Evolutionary conservation across 2,113 vertebrate genomes (phyloP).

Genomic region (Apaloderma vittatum): DNA sequence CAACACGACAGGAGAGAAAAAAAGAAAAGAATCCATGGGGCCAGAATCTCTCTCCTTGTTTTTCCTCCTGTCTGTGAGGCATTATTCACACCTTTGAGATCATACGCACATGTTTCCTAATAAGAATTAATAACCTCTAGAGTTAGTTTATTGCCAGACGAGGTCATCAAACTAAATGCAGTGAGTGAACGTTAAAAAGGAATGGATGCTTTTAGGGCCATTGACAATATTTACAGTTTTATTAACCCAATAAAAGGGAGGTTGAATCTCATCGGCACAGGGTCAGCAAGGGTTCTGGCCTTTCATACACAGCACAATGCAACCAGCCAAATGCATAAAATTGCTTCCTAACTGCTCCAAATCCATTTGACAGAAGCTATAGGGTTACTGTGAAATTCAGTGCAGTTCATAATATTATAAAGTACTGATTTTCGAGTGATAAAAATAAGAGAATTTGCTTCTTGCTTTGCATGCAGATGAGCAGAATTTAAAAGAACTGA

Average conservation of each 20-base stretch:
- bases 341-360: background rate
- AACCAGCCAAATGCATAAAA: background rate
- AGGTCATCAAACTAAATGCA: background rate
- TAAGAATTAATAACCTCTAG: background rate
- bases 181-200: background rate
- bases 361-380: background rate
- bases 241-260: background rate
- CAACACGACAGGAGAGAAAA: background rate
- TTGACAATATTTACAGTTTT: constrained; percentile 11
- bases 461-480: background rate
- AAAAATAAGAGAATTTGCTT: constrained; percentile 25
- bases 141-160: background rate
- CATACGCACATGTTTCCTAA: background rate
- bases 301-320: background rate
- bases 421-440: background rate
- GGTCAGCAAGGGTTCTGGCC: background rate
- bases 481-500: background rate
- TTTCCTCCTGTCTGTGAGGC: background rate
- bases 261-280: background rate
- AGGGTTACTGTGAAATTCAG: background rate
- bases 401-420: background rate
- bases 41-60: background rate
- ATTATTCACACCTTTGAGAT: background rate
- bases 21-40: background rate
- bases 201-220: background rate